A percentile compares a stretch with the other conserved stretches of the same genome.
Evolutionary conservation across 2,113 vertebrate species (phyloP).

Genomic region (Xiphias gladius): DNA sequence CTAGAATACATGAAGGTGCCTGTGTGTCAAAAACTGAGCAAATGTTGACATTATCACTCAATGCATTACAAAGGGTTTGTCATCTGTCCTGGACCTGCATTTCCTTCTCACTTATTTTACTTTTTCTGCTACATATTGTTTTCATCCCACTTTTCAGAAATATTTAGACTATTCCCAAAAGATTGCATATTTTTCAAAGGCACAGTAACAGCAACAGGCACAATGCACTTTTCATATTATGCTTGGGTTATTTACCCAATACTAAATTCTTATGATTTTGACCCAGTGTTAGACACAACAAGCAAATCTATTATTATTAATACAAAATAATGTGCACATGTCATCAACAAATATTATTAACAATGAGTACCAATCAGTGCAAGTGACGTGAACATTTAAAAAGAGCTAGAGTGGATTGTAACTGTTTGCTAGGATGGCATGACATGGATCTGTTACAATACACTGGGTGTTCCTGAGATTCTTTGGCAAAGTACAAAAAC

Average conservation of each 20-base stretch:
- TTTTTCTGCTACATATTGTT: not conserved
- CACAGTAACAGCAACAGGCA: not conserved
- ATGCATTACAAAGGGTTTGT: slow-evolving; percentile 21
- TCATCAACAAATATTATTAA: not conserved
- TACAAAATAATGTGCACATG: not conserved
- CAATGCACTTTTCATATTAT: not conserved
- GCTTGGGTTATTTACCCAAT: not conserved
- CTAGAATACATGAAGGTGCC: slow-evolving; percentile 18
- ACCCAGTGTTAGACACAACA: not conserved
- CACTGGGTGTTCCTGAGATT: not conserved
- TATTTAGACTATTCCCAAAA: not conserved
- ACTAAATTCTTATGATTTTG: not conserved
- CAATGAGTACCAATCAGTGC: not conserved
- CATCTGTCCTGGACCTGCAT: not conserved
- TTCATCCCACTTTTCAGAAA: not conserved
- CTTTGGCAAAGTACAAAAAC: not conserved
- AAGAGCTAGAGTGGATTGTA: too few species aligned
- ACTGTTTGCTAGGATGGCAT: too few species aligned
- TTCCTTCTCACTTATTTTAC: slow-evolving; percentile 8
- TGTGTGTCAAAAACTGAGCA: slow-evolving; percentile 11
- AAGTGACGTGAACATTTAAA: not conserved
- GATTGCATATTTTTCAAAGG: not conserved
- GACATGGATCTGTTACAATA: not conserved
- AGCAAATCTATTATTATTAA: not conserved
- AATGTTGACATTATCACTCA: slow-evolving; percentile 12